phyloP scores from a whole-genome alignment of 2,797 vertebrate genomes.

The Peromyscus nudipes region DNA sequence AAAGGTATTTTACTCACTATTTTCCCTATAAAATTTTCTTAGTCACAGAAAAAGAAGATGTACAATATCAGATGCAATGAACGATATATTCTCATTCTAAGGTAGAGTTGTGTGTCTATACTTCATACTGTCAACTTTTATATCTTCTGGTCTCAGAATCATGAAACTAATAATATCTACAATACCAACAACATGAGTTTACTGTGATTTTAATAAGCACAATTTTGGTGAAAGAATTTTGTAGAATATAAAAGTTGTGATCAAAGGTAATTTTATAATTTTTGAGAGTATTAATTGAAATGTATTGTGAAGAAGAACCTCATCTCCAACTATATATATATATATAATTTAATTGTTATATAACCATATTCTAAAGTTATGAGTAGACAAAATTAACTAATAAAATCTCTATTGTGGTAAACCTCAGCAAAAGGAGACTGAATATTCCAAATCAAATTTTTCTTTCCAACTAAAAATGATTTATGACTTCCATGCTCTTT shows the following conservation, averaged over 20 bases:
- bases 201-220: neutral
- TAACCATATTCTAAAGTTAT: neutral
- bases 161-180: neutral
- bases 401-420: neutral
- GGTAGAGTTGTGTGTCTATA: neutral
- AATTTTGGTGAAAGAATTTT: neutral
- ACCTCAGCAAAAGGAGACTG: neutral
- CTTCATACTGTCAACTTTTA: neutral
- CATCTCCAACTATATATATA: neutral
- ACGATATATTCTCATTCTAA: neutral
- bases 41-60: neutral
- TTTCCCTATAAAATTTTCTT: neutral
- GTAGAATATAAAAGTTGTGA: neutral
- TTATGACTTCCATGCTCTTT: neutral
- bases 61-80: neutral
- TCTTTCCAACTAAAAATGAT: slow-evolving; percentile 53
- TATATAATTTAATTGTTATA: neutral
- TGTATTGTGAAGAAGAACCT: neutral
- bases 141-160: neutral
- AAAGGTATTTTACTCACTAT: neutral
- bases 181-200: neutral
- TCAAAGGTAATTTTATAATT: neutral
- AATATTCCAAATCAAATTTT: slow-evolving; percentile 64
- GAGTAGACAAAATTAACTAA: neutral
- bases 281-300: neutral